Evolutionary conservation across 2,797 vertebrate species (phyloP), one percentile per base, ranked within the genome.

Genomic region (Poeciliopsis paucimaculata): DNA sequence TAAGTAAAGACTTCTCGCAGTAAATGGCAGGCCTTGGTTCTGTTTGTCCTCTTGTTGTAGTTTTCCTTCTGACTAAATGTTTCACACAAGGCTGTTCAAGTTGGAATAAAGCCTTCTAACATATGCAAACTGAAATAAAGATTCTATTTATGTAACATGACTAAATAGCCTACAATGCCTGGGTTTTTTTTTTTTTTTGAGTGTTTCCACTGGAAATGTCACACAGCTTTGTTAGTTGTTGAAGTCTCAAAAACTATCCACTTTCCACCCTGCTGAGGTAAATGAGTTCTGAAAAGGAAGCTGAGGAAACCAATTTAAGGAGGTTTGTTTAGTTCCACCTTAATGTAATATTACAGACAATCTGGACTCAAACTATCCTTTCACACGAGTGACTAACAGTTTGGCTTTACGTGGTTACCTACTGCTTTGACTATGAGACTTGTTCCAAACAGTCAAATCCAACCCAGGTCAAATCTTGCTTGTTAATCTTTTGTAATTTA

Each of bases 111-210:
- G 77, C 64, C 70, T 71, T 75, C 53, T 76, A 53, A 83, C 79
- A 77, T 77, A 73, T 89, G 75, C 77, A 78, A 77, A 88, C 64
- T 53, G 60, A 88, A 92, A 92, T 92, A 93, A 92, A 93, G 84
- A 89, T 83, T 88, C 49, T 92, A 92, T 93, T 93, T 93, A 93
- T 90, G 83, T 90, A 84, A 87, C 51, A 45, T 80, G 45, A 36
- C 46, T 66, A 68, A 64, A 82, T 0, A 23, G 6, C 41, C 66
- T 43, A 13, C 12, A 70, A 64, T 55, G 36, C 34, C 7, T 5
- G 78, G 26, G 34, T 62, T 46, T 82, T 72, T 34, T 34, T 34
- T 34, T 34, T 34, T 34, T 34, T 83, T 20, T 66, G 4, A 64
- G 16, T 39, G 60, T 73, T 39, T 31, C n/a, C 36, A 28, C 13